Conservation (phyloP, 1,140 invertebrate species). For the Hydropsyche tenuis region DNA sequence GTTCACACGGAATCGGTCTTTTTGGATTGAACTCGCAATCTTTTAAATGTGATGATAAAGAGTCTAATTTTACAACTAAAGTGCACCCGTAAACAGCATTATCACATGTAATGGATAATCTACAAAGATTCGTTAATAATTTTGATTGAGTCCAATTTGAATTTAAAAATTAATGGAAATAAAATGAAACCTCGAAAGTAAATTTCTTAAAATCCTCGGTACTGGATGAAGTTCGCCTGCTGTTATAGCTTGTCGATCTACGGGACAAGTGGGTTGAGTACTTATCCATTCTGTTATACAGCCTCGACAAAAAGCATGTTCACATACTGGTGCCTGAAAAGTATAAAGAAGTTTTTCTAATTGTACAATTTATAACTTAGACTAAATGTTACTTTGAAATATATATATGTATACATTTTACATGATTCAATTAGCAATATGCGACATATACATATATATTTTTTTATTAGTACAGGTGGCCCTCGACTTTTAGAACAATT, state of each 20-base stretch:
- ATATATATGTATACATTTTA: constrained; percentile 10
- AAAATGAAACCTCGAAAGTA: constrained; percentile 73
- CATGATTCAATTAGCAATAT: too few species aligned
- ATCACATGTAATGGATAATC: constrained; percentile 88
- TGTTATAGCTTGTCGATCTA: constrained; percentile 89
- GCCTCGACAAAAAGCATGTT: constrained; percentile 92
- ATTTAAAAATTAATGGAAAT: neutral
- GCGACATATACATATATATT: too few species aligned
- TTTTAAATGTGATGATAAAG: constrained; percentile 79
- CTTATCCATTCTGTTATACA: constrained; percentile 96
- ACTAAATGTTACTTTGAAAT: too few species aligned
- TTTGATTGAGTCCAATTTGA: neutral
- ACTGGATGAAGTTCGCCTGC: constrained; percentile 86
- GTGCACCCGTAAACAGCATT: constrained; percentile 88
- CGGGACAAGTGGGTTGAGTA: constrained; percentile 90
- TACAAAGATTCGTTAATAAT: constrained; percentile 54
- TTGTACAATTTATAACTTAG: neutral
- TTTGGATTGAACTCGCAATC: constrained; percentile 93
- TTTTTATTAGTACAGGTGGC: too few species aligned
- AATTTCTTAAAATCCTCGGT: constrained; percentile 89
- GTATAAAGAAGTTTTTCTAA: neutral
- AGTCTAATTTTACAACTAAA: constrained; percentile 84
- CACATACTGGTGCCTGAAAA: constrained; percentile 88
- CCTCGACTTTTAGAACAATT: too few species aligned
- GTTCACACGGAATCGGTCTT: constrained; percentile 88